These are phyloP conservation scores for Micromussa lordhowensis DNA, from an alignment of 92 coral and sea anemone genomes.

Conservation along the genomic window DNA sequence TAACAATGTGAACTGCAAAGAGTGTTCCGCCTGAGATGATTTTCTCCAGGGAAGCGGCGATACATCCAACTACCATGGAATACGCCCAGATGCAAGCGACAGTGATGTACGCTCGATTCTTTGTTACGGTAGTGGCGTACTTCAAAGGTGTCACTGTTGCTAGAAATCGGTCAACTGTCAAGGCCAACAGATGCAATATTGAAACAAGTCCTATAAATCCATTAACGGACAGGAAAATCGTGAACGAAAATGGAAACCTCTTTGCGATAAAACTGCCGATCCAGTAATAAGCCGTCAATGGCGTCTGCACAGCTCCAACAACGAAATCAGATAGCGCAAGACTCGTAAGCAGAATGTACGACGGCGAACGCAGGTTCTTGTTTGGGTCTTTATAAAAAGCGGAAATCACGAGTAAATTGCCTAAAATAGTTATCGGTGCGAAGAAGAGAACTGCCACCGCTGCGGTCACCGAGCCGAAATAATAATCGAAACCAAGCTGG, in stretches of 20 bases:
- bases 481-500: constrained; percentile 2
- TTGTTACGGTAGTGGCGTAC: constrained; percentile 46
- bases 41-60: not conserved
- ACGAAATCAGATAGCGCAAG: constrained; percentile 4
- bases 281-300: constrained; percentile 13
- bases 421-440: constrained; percentile 9
- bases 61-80: not conserved
- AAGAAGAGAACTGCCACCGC: not conserved
- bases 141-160: constrained; percentile 61
- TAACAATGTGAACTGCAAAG: not conserved
- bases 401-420: not conserved
- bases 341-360: constrained; percentile 9
- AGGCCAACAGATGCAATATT: constrained; percentile 11
- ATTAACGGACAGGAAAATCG: not conserved
- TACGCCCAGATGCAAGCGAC: constrained; percentile 9
- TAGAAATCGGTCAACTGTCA: constrained; percentile 45
- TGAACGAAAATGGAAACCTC: constrained; percentile 6
- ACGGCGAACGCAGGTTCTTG: constrained; percentile 2
- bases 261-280: not conserved
- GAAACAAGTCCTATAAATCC: not conserved
- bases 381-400: constrained; percentile 8
- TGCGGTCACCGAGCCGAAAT: not conserved
- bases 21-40: not conserved
- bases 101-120: constrained; percentile 3
- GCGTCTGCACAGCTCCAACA: constrained; percentile 17